Conservation (phyloP, 2,888 invertebrate species). For the Esperia sulphurella region DNA sequence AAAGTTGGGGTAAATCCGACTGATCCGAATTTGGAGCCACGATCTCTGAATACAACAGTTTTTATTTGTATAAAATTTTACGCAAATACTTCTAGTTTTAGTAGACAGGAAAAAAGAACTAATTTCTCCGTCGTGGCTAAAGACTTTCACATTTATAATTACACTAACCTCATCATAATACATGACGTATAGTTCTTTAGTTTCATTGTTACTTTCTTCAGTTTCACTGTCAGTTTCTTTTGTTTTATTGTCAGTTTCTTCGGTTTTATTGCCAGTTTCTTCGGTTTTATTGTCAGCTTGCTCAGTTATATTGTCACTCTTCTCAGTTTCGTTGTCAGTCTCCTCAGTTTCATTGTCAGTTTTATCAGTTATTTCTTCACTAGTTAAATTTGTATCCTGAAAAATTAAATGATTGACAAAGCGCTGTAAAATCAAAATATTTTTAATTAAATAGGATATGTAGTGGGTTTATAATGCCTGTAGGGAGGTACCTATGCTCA, state of each 20-base stretch:
- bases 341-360: conserved; percentile 1
- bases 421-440: no score
- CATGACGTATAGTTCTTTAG: neutral
- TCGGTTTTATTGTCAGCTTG: neutral
- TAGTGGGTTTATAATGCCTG: no score
- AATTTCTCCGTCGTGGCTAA: neutral
- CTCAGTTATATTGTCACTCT: neutral
- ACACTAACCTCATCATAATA: conserved; percentile 5
- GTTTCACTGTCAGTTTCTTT: neutral
- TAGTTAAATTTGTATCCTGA: neutral
- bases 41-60: neutral
- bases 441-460: no score
- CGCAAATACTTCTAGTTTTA: neutral
- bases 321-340: neutral
- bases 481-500: no score
- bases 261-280: conserved; percentile 4
- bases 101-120: neutral
- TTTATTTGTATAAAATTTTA: neutral
- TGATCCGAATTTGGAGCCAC: no score
- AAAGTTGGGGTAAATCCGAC: no score
- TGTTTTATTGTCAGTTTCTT: neutral
- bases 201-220: neutral
- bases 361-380: no score
- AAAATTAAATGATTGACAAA: no score
- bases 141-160: neutral